Conservation (phyloP, 2,888 invertebrate species). For the Saturnia japonica region DNA sequence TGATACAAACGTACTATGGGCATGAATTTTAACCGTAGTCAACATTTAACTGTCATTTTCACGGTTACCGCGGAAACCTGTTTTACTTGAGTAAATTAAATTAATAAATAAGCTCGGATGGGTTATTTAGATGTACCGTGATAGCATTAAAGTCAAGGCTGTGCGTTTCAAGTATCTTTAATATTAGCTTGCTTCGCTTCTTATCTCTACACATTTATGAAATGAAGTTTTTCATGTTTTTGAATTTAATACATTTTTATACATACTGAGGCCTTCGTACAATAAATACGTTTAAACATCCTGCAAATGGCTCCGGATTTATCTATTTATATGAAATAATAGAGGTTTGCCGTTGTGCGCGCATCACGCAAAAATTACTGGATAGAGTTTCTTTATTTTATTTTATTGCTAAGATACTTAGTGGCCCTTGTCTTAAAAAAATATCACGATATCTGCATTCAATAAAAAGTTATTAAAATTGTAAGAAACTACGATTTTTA, state of each 20-base stretch:
- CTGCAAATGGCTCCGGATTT: too few species aligned
- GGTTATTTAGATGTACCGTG: constrained; percentile 11
- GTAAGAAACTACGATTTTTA: too few species aligned
- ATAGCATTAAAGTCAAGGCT: constrained; percentile 9
- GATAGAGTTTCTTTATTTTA: too few species aligned
- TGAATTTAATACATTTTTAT: not conserved
- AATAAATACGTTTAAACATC: too few species aligned
- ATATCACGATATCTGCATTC: too few species aligned
- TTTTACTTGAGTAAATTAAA: not conserved
- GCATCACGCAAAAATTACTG: too few species aligned
- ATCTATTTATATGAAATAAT: too few species aligned
- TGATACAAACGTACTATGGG: not conserved
- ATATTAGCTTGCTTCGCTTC: not conserved
- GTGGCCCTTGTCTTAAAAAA: too few species aligned
- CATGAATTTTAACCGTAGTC: constrained; percentile 1
- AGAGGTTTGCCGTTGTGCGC: too few species aligned
- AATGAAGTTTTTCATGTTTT: constrained; percentile 3
- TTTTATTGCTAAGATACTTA: too few species aligned
- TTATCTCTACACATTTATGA: not conserved
- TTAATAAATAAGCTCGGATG: constrained; percentile 5
- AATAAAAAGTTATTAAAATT: too few species aligned
- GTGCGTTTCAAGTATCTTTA: not conserved
- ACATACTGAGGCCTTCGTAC: not conserved
- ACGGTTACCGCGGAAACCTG: constrained; percentile 6
- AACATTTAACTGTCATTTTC: constrained; percentile 15